Conservation (phyloP, 2,888 invertebrate species). For the Tryphoninae sp. region DNA sequence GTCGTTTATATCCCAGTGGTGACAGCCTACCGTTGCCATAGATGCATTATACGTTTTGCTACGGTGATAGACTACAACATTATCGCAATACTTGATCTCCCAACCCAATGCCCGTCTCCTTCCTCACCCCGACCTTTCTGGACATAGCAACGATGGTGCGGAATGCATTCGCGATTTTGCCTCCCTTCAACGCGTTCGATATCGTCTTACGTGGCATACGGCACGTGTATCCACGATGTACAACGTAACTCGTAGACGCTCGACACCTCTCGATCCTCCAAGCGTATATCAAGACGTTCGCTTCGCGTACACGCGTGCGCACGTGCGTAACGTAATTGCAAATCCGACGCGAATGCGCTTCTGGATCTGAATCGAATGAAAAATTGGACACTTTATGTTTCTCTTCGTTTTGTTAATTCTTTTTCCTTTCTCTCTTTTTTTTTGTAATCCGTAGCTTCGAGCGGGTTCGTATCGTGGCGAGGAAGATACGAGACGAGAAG, state of each 20-base stretch:
- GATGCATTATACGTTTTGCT: slow-evolving; percentile 71
- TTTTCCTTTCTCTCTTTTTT: neutral
- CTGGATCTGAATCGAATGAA: slow-evolving; percentile 6
- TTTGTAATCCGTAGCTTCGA: neutral
- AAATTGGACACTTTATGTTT: neutral
- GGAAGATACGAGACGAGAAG: slow-evolving; percentile 27
- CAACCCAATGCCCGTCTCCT: slow-evolving; percentile 15
- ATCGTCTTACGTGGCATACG: slow-evolving; percentile 44
- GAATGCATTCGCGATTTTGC: slow-evolving; percentile 57
- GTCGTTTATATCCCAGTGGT: slow-evolving; percentile 79
- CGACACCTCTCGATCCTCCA: slow-evolving; percentile 6
- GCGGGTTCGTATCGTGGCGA: neutral
- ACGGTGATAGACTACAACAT: slow-evolving; percentile 70
- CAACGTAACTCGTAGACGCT: slow-evolving; percentile 27
- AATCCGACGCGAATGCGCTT: slow-evolving; percentile 26
- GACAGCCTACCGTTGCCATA: slow-evolving; percentile 76
- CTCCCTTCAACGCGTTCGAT: slow-evolving; percentile 56
- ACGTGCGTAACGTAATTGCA: slow-evolving; percentile 65
- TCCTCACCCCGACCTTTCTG: slow-evolving; percentile 11
- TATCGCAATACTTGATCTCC: slow-evolving; percentile 51
- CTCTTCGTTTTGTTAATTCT: neutral
- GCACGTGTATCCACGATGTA: slow-evolving; percentile 29
- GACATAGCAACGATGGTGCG: slow-evolving; percentile 37
- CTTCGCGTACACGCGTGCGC: slow-evolving; percentile 47
- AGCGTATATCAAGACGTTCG: neutral